Conservation (phyloP, 2,113 vertebrate species). For the Emydocephalus ijimae region DNA sequence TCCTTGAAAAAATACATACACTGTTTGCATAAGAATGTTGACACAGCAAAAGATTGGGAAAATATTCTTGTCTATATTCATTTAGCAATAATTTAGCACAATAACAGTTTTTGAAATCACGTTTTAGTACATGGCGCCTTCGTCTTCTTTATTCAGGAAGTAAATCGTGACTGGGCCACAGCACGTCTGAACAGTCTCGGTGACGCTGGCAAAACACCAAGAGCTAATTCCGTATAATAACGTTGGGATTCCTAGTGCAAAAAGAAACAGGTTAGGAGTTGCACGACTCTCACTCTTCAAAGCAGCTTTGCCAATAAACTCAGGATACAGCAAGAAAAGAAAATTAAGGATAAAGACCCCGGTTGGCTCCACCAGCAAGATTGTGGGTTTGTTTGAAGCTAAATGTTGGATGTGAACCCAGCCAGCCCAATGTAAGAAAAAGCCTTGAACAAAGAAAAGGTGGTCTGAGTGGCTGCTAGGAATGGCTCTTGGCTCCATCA, state of each 20-base stretch:
- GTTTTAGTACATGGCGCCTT: slow-evolving; percentile 86
- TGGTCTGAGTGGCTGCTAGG: background rate
- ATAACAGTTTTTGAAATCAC: background rate
- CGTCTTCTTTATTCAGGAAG: slow-evolving; percentile 96
- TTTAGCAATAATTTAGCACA: slow-evolving; percentile 38
- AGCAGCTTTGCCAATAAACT: background rate
- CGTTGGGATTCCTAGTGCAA: slow-evolving; percentile 85
- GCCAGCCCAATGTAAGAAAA: too few relatives aligned
- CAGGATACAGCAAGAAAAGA: background rate
- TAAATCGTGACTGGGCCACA: slow-evolving; percentile 88
- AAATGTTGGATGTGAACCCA: background rate
- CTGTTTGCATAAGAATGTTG: background rate
- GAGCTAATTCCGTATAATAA: slow-evolving; percentile 92
- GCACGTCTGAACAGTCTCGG: slow-evolving; percentile 89
- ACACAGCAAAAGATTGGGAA: background rate
- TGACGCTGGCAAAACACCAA: slow-evolving; percentile 88
- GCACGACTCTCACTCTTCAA: background rate
- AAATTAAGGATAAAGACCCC: background rate
- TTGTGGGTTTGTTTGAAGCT: background rate
- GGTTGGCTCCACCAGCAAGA: background rate
- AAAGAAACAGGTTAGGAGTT: background rate
- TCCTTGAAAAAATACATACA: slow-evolving; percentile 12
- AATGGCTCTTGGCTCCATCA: background rate
- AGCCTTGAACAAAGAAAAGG: background rate
- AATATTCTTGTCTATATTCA: slow-evolving; percentile 37